Conservation (phyloP, 2,888 invertebrate genomes). For the Sabatieria punctata region DNA sequence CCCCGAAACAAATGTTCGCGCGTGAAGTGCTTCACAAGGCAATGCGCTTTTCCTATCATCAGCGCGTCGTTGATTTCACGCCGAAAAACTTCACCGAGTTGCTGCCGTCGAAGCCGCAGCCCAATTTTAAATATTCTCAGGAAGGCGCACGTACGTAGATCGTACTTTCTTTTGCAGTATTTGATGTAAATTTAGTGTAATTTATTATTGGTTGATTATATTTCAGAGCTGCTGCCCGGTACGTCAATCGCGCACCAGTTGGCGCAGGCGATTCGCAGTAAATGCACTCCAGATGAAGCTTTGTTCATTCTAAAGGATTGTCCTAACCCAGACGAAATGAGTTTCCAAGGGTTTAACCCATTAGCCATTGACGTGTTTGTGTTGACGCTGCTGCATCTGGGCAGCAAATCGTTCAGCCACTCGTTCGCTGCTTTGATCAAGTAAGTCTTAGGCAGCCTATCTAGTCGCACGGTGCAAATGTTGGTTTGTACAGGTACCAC, state of each 20-base stretch:
- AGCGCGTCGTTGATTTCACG: slow-evolving; percentile 75
- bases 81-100: slow-evolving; percentile 67
- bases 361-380: slow-evolving; percentile 52
- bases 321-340: slow-evolving; percentile 47
- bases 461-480: too few species aligned
- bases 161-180: slow-evolving; percentile 6
- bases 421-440: slow-evolving; percentile 97
- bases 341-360: slow-evolving; percentile 49
- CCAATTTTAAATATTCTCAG: slow-evolving; percentile 71
- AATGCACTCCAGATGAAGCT: slow-evolving; percentile 75
- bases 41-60: slow-evolving; percentile 77
- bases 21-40: slow-evolving; percentile 74
- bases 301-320: slow-evolving; percentile 66
- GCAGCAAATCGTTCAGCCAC: slow-evolving; percentile 91
- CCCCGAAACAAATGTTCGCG: slow-evolving; percentile 84
- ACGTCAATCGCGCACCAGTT: slow-evolving; percentile 54
- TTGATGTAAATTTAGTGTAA: slow-evolving; percentile 1
- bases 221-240: slow-evolving; percentile 32
- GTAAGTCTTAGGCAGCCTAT: too few species aligned
- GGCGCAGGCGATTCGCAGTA: slow-evolving; percentile 66
- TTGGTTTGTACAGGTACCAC: slow-evolving; percentile 36
- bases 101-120: slow-evolving; percentile 65
- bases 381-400: slow-evolving; percentile 63
- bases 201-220: neutral
- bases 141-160: slow-evolving; percentile 61